Conservation (phyloP, 2,113 vertebrate species). For the Corythornis madagascariensis region DNA sequence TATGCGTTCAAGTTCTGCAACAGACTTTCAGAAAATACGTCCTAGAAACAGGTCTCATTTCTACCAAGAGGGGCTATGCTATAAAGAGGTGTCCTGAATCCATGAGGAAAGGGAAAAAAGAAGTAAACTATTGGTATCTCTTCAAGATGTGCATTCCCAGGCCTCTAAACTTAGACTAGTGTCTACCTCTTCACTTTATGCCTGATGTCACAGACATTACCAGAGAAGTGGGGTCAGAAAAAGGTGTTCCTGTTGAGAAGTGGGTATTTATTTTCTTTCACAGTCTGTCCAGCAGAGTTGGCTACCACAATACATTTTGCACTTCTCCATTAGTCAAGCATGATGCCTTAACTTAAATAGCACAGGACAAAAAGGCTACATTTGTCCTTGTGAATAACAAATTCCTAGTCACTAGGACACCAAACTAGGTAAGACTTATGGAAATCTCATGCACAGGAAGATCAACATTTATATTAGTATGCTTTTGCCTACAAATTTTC, state of each 20-base stretch:
- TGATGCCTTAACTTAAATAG: slow-evolving; percentile 17
- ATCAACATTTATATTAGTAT: slow-evolving; percentile 17
- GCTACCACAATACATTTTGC: slow-evolving; percentile 8
- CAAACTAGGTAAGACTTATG: background rate
- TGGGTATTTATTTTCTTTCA: slow-evolving; percentile 4
- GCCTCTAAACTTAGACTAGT: background rate
- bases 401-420: slow-evolving; percentile 8
- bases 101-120: background rate
- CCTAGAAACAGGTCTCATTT: background rate
- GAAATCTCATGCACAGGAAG: slow-evolving; percentile 14
- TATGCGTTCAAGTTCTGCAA: background rate
- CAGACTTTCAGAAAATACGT: background rate
- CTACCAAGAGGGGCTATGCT: background rate
- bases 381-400: slow-evolving; percentile 53
- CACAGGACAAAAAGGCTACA: background rate
- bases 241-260: background rate
- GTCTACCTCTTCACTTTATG: background rate
- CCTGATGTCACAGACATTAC: background rate
- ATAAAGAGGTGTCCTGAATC: background rate
- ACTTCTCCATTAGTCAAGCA: slow-evolving; percentile 34
- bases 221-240: background rate
- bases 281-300: background rate
- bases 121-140: background rate
- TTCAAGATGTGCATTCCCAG: background rate
- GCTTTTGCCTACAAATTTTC: slow-evolving; percentile 11